Percentiles rank a stretch among this genome's conserved stretches.
These are phyloP conservation scores for Macropus fuliginosus DNA, from an alignment of 2,797 vertebrate species.

Conservation along the genomic window DNA sequence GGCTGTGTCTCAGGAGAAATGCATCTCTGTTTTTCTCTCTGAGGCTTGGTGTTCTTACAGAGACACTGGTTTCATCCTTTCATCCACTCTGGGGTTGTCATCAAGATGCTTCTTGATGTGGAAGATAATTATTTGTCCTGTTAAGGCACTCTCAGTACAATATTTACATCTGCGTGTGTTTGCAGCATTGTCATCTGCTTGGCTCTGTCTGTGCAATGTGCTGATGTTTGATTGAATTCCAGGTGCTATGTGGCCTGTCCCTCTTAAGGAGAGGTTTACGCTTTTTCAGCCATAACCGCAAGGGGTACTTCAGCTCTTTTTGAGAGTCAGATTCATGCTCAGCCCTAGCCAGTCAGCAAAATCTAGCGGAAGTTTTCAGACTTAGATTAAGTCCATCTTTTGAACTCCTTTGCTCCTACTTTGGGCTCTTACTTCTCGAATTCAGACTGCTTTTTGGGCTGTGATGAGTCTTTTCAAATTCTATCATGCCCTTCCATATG, in stretches of 20 bases:
- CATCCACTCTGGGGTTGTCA: background rate
- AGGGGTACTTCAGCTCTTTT: background rate
- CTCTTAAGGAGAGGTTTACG: background rate
- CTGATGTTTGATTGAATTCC: background rate
- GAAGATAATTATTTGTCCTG: background rate
- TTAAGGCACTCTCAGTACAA: background rate
- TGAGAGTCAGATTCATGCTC: background rate
- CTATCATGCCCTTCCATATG: background rate
- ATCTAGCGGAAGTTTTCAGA: background rate
- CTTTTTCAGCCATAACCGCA: background rate
- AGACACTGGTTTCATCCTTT: background rate
- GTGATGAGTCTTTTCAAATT: background rate
- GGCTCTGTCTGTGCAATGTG: background rate
- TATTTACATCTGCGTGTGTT: background rate
- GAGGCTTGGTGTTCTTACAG: background rate
- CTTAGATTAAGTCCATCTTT: background rate
- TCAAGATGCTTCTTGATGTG: background rate
- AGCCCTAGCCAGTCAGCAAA: background rate
- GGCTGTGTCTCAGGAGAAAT: background rate
- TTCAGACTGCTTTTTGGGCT: background rate
- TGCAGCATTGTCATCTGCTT: background rate
- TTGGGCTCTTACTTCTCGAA: background rate
- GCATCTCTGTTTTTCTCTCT: background rate
- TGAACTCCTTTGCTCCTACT: background rate
- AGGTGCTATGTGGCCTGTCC: background rate